Conservation (phyloP, 2,888 invertebrate genomes). For the Andrena minutula region DNA sequence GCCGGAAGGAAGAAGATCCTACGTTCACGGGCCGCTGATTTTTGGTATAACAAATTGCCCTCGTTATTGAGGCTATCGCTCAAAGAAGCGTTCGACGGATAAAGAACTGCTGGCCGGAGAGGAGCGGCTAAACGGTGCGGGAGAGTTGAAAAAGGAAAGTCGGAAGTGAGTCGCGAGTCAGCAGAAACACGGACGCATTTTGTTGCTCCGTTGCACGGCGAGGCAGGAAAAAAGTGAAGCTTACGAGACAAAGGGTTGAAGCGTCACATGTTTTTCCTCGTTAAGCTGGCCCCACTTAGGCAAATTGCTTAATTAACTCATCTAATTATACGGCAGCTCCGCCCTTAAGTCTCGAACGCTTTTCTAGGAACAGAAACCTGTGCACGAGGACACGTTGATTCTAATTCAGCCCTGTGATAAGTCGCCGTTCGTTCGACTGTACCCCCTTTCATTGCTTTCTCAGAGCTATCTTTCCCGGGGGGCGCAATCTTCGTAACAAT, state of each 20-base stretch:
- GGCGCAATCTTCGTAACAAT: conserved; percentile 22
- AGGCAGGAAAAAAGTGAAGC: conserved; percentile 43
- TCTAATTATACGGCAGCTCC: conserved; percentile 62
- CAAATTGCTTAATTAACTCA: conserved; percentile 69
- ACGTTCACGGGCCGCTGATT: conserved; percentile 60
- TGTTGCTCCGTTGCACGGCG: conserved; percentile 24
- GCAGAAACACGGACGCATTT: conserved; percentile 55
- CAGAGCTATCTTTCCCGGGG: background rate
- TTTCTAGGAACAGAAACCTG: conserved; percentile 12
- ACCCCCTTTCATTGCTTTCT: conserved; percentile 3
- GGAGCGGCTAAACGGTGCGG: conserved; percentile 2
- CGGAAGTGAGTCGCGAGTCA: conserved; percentile 54
- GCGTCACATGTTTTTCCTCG: conserved; percentile 59
- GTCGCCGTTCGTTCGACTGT: conserved; percentile 37
- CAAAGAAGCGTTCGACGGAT: conserved; percentile 53
- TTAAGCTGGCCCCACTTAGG: conserved; percentile 53
- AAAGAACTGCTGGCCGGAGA: conserved; percentile 11
- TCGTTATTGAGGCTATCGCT: conserved; percentile 68
- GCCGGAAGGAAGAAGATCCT: conserved; percentile 34
- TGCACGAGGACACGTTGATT: conserved; percentile 41
- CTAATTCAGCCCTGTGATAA: conserved; percentile 54
- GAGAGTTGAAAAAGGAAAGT: conserved; percentile 35
- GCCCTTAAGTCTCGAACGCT: conserved; percentile 37
- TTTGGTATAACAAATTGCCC: conserved; percentile 67
- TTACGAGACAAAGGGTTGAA: conserved; percentile 51